Evolutionary conservation across 64 coral and sea anemone species (phyloP), one percentile per base, ranked within the genome.

Genomic region (Stichodactyla mertensii): DNA sequence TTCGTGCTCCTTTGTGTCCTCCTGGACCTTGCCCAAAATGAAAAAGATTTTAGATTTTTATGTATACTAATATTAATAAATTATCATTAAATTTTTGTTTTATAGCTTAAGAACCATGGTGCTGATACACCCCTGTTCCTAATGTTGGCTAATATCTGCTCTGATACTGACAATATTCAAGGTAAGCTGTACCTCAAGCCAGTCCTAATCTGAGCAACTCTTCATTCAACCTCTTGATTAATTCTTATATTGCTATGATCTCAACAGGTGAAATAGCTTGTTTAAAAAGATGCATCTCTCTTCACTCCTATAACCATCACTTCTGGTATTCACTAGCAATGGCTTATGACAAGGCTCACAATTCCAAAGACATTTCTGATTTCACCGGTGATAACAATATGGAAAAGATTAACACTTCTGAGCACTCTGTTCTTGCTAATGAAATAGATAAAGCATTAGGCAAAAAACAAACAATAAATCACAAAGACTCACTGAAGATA

Each of bases 261-360:
- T 61, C 36, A 77, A 12, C 57, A 90, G 89, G 71, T 78, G 89
- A 90, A 90, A 80, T 90, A 77, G 71, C 67, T 78, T 57, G 55
- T 28, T 84, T 85, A 16, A 83, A 90, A 27, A 85, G 28, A 66
- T 90, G 89, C 54, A 59, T 84, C 11, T 16, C 71, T 4, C 82
- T 90, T 90, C 89, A 90, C 58, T 85, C 89, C 36, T 90, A 84
- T 53, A 86, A 90, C 55, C 59, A 77, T 53, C 82, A 86, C 20
- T 90, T 79, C 60, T 90, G 89, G 89, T 90, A 61, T 60, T 86
- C 57, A 12, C 77, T 90, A 58, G 83, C 89, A 19, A 51, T 62
- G 58, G 89, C 89, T 16, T 90, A 90, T 55, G 74, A 78, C 70
- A 90, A 79, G 77, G 56, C 71, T 23, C 55, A 83, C 16, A 23